These are phyloP conservation scores for Catalaphyllia jardinei DNA, from an alignment of 64 coral and sea anemone species.

Conservation along the genomic window DNA sequence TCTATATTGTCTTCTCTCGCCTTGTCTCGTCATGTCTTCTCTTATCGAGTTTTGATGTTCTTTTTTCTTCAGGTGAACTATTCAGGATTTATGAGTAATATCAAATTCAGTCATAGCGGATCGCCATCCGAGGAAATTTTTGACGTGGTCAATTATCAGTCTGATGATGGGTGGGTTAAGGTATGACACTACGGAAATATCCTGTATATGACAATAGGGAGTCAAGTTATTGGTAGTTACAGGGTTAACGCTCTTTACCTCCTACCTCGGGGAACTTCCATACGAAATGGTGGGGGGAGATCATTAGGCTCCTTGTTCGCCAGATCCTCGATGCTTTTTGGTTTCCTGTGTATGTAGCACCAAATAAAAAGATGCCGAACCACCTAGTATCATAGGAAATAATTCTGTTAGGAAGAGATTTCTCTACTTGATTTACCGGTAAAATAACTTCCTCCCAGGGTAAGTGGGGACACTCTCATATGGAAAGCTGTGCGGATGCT, in stretches of 20 bases:
- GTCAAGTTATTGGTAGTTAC: too few relatives aligned
- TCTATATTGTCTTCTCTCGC: too few relatives aligned
- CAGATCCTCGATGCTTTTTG: too few relatives aligned
- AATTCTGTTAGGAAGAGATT: background rate
- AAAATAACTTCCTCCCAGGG: too few relatives aligned
- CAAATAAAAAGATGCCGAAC: conserved; percentile 84
- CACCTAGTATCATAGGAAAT: conserved; percentile 36
- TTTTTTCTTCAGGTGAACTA: conserved; percentile 24
- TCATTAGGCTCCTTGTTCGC: too few relatives aligned
- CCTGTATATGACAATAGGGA: too few relatives aligned
- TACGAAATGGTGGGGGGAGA: too few relatives aligned
- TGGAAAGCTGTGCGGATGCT: too few relatives aligned
- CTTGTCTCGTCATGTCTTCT: too few relatives aligned
- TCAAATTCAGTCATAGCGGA: background rate
- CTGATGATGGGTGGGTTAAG: conserved; percentile 70
- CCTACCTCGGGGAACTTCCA: too few relatives aligned
- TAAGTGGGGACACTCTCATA: too few relatives aligned
- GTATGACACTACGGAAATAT: background rate
- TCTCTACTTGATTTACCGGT: background rate
- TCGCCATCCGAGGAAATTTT: background rate
- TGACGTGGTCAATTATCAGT: conserved; percentile 69
- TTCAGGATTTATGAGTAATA: conserved; percentile 41
- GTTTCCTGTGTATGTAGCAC: conserved; percentile 84
- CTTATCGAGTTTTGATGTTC: background rate
- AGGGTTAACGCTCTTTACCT: too few relatives aligned